phyloP scores from a whole-genome alignment of 1,140 invertebrate genomes.

The Brachionus rubens region DNA sequence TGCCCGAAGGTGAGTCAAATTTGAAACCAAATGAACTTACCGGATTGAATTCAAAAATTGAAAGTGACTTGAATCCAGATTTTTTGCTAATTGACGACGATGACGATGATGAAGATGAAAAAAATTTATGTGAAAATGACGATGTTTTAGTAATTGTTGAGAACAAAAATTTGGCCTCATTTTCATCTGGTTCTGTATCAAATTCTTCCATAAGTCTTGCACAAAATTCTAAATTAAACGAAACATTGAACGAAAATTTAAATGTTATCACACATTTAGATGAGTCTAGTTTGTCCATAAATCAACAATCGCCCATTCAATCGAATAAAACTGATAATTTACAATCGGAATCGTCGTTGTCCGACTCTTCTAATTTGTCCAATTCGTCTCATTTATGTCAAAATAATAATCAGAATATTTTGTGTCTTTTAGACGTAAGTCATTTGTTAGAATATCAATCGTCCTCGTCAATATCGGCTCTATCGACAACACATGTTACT shows the following conservation, averaged over 20 bases:
- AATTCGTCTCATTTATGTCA: background rate
- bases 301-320: slow-evolving; percentile 18
- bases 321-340: slow-evolving; percentile 4
- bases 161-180: slow-evolving; percentile 5
- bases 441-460: slow-evolving; percentile 40
- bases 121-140: slow-evolving; percentile 24
- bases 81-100: slow-evolving; percentile 37
- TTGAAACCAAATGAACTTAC: background rate
- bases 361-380: background rate
- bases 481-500: background rate
- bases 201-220: slow-evolving; percentile 1
- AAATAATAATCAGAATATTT: background rate
- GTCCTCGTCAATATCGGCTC: background rate
- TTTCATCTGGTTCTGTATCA: background rate
- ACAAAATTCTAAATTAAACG: background rate
- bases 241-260: background rate
- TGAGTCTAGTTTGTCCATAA: background rate
- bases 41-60: background rate
- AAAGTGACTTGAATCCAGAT: slow-evolving; percentile 1
- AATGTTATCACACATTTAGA: background rate
- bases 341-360: slow-evolving; percentile 27
- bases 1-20: background rate
- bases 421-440: slow-evolving; percentile 16
- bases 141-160: background rate
- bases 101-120: background rate